Evolutionary conservation across 2,113 vertebrate species (phyloP), one percentile per base, ranked within the genome.

Genomic region (Oreotrochilus melanogaster): DNA sequence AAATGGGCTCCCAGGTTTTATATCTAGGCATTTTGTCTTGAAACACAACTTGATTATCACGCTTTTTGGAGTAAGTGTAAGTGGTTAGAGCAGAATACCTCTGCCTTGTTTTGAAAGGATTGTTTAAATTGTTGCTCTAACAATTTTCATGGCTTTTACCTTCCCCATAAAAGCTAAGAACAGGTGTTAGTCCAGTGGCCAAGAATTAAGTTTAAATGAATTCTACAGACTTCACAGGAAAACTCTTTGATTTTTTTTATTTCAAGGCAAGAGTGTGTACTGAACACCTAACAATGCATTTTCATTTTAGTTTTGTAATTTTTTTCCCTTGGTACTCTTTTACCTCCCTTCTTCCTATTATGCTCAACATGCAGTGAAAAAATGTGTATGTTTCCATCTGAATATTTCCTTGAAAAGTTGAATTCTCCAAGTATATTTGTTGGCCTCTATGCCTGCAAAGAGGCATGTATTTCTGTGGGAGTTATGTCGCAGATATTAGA

Each of bases 271-370:
- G 7, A 45, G 18, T 27, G 25, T 19, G 7, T 33, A 18, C 22
- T 2, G 5, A 66, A 48, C 14, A 53, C 4, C 22, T 35, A 70
- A 35, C 7, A 35, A 65, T 1, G 6, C 4, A 11, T 72, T 91
- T 85, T 61, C 19, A 11, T 53, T 11, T 27, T 31, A 1, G 3
- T 18, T 37, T 14, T 28, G 14, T 6, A 1, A 2, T 1, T 3
- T 18, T 45, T 12, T 22, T 13, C 4, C 1, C 3, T 47, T 12
- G 25, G 0, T 56, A 12, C 3, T 42, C 30, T 10, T 86, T 18
- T 21, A 67, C 11, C 4, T 45, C 18, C 2, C 10, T 88, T 31
- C 23, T 76, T 62, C 13, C 43, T 45, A 24, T 31, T 69, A 23
- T 67, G 53, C 23, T 83, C 35, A 70, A 61, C 2, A 8, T 5